phyloP scores from a whole-genome alignment of 2,888 invertebrate species.

The Ophion slaviceki region DNA sequence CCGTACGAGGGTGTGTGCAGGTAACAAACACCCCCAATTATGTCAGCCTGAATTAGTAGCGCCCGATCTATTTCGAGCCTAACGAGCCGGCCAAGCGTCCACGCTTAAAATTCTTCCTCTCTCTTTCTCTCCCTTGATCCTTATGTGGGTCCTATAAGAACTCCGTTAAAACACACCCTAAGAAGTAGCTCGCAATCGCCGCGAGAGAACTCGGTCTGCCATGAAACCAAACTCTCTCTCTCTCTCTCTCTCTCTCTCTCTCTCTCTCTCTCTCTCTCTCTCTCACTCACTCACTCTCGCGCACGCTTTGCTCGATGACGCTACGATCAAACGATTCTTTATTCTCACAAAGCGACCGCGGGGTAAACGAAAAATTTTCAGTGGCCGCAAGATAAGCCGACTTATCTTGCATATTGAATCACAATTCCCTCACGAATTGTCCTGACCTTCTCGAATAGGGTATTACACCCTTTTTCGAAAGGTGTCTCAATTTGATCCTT shows the following conservation, averaged over 20 bases:
- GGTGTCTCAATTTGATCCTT: too few relatives aligned
- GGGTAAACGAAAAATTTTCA: slow-evolving; percentile 53
- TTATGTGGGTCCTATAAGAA: neutral
- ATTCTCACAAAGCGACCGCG: slow-evolving; percentile 64
- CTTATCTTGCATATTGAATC: slow-evolving; percentile 33
- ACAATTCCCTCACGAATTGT: too few relatives aligned
- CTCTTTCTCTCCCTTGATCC: slow-evolving; percentile 25
- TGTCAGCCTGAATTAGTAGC: slow-evolving; percentile 83
- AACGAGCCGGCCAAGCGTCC: slow-evolving; percentile 76
- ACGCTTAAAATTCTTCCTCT: slow-evolving; percentile 32
- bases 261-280: slow-evolving; percentile 1
- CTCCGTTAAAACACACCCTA: slow-evolving; percentile 33
- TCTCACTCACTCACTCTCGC: neutral
- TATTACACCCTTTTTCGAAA: too few relatives aligned
- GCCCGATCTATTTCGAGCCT: slow-evolving; percentile 80
- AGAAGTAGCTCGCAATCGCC: slow-evolving; percentile 14
- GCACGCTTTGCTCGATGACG: slow-evolving; percentile 47
- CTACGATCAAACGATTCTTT: slow-evolving; percentile 69
- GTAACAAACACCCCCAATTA: slow-evolving; percentile 83
- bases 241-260: slow-evolving; percentile 18
- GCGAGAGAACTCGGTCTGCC: slow-evolving; percentile 42
- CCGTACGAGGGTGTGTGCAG: slow-evolving; percentile 79
- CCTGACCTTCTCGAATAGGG: too few relatives aligned
- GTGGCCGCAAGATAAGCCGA: slow-evolving; percentile 36
- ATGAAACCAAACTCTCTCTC: slow-evolving; percentile 48